These are phyloP conservation scores for Gallirallus australis DNA, from an alignment of 2,797 vertebrate species.

Conservation along the genomic window DNA sequence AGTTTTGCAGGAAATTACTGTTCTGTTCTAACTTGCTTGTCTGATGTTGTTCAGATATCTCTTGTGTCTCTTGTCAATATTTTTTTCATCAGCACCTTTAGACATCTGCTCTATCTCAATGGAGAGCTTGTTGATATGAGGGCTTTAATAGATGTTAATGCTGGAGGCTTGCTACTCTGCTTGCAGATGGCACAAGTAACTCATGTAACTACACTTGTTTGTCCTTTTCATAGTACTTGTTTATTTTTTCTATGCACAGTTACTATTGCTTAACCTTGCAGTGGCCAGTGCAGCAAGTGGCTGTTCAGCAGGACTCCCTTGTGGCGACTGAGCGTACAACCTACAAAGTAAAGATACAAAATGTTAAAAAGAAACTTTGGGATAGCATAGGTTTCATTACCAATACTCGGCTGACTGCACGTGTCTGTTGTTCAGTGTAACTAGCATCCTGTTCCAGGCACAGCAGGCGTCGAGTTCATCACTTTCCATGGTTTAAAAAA, in stretches of 20 bases:
- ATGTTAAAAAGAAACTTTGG: not conserved
- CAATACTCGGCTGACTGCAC: fast-evolving
- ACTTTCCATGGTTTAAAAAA: not conserved
- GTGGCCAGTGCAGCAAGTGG: not conserved
- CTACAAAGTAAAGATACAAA: not conserved
- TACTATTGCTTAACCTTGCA: not conserved
- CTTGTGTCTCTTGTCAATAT: not conserved
- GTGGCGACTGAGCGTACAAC: not conserved
- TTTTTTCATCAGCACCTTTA: not conserved
- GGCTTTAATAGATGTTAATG: not conserved
- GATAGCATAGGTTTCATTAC: not conserved
- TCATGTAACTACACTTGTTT: not conserved
- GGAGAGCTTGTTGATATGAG: not conserved
- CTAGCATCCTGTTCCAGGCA: not conserved
- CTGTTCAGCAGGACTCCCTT: not conserved
- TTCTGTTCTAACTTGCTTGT: not conserved
- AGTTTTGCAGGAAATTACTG: not conserved
- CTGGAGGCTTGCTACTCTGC: not conserved
- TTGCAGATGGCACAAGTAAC: not conserved
- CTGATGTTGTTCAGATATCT: not conserved
- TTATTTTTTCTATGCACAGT: not conserved
- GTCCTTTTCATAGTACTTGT: not conserved
- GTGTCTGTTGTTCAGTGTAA: not conserved
- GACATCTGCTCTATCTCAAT: not conserved
- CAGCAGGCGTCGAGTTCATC: not conserved